Evolutionary conservation across 2,888 invertebrate species (phyloP).

Genomic region (Unio pictorum): DNA sequence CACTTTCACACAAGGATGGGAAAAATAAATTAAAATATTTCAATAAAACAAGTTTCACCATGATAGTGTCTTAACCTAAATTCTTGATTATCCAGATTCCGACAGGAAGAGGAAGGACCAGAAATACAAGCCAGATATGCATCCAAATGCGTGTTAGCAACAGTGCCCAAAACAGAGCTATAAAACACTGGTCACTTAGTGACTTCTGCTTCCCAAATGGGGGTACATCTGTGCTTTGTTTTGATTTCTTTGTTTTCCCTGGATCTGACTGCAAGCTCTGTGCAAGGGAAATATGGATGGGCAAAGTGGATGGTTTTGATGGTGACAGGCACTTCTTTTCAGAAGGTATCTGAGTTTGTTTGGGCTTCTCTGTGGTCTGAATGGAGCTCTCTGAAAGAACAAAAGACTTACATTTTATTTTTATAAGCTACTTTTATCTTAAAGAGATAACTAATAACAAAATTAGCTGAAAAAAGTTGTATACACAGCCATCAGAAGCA

Average conservation of each 20-base stretch:
- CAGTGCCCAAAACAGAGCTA: slow-evolving; percentile 83
- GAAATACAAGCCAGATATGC: slow-evolving; percentile 85
- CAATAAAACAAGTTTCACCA: background rate
- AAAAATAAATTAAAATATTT: too few species aligned
- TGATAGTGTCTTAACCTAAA: slow-evolving; percentile 68
- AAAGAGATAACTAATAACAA: too few species aligned
- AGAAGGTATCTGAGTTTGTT: background rate
- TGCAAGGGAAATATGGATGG: background rate
- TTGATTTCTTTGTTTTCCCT: slow-evolving; percentile 2
- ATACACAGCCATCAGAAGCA: too few species aligned
- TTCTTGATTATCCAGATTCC: slow-evolving; percentile 78
- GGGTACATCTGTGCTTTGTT: background rate
- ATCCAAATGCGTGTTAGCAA: slow-evolving; percentile 88
- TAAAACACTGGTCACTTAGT: slow-evolving; percentile 69
- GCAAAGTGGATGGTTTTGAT: slow-evolving; percentile 3
- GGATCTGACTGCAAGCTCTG: background rate
- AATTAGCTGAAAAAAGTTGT: too few species aligned
- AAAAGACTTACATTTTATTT: background rate
- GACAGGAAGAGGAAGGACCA: slow-evolving; percentile 82
- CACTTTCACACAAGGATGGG: too few species aligned
- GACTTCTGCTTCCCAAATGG: slow-evolving; percentile 22
- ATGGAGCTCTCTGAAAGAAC: slow-evolving; percentile 3
- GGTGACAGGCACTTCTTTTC: too few species aligned
- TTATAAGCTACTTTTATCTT: background rate
- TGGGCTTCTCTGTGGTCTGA: background rate